phyloP scores from a whole-genome alignment of 2,797 vertebrate species.

The Fistularia tabacaria region DNA sequence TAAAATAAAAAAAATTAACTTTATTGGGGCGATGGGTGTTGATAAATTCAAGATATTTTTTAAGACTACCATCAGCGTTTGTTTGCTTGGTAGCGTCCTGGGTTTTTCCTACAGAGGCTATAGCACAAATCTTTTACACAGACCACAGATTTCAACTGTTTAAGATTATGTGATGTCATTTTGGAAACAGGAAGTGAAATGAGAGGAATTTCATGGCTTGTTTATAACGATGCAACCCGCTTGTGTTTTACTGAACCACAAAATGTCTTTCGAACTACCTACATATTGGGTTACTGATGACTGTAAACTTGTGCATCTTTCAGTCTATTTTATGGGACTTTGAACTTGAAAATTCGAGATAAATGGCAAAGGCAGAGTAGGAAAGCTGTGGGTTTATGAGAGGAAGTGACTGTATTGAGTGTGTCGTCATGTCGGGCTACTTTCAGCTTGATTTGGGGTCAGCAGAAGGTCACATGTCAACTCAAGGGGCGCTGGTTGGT shows the following conservation, averaged over 20 bases:
- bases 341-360: background rate
- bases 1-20: conserved; percentile 51
- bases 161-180: conserved; percentile 77
- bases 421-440: too few species aligned
- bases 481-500: too few species aligned
- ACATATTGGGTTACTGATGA: conserved; percentile 32
- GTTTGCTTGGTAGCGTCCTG: conserved; percentile 61
- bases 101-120: conserved; percentile 74
- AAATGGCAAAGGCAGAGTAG: conserved; percentile 5
- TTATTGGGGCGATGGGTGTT: conserved; percentile 64
- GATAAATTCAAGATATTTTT: conserved; percentile 77
- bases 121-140: conserved; percentile 76
- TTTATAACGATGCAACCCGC: conserved; percentile 32
- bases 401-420: background rate
- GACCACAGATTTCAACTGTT: conserved; percentile 60
- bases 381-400: background rate
- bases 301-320: conserved; percentile 20
- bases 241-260: conserved; percentile 39
- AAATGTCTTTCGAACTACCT: conserved; percentile 35
- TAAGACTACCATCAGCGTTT: conserved; percentile 63
- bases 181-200: conserved; percentile 34
- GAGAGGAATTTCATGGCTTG: conserved; percentile 33
- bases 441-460: background rate
- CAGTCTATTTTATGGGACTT: conserved; percentile 16
- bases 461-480: background rate